Conservation (phyloP, 2,888 invertebrate species). For the Notodonta ziczac region DNA sequence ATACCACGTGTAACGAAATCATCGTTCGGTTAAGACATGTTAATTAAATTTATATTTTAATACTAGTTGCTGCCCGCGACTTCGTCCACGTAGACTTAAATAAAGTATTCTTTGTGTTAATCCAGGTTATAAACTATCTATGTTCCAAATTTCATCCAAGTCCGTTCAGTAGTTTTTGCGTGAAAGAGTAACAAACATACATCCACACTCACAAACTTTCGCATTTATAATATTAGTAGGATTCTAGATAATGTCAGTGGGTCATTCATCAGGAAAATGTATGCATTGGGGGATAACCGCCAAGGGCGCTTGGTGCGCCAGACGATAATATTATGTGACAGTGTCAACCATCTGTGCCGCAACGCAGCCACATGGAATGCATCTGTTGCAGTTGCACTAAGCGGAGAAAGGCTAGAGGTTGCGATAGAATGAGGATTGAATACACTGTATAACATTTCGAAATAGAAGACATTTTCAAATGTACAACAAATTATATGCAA, state of each 20-base stretch:
- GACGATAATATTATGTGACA: slow-evolving; percentile 9
- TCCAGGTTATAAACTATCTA: too few relatives aligned
- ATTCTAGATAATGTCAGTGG: background rate
- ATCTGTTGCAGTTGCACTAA: slow-evolving; percentile 19
- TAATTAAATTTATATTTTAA: background rate
- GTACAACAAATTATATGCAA: too few relatives aligned
- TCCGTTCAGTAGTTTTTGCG: too few relatives aligned
- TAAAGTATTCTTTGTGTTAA: too few relatives aligned
- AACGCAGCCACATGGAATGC: slow-evolving; percentile 19
- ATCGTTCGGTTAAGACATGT: background rate
- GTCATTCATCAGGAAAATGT: background rate
- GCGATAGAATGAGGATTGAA: background rate
- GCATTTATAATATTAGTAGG: too few relatives aligned
- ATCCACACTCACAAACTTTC: too few relatives aligned
- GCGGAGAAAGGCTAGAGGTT: slow-evolving; percentile 4
- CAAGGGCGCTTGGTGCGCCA: slow-evolving; percentile 12
- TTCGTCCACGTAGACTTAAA: too few relatives aligned
- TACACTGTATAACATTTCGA: too few relatives aligned
- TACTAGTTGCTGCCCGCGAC: too few relatives aligned
- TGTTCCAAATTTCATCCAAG: too few relatives aligned
- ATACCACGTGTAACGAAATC: background rate
- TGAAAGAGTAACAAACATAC: too few relatives aligned
- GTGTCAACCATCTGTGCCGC: slow-evolving; percentile 18
- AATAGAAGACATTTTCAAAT: too few relatives aligned
- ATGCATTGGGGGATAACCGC: background rate